Evolutionary conservation across 2,888 invertebrate genomes (phyloP).

Genomic region (Drosophila nigritarsus): DNA sequence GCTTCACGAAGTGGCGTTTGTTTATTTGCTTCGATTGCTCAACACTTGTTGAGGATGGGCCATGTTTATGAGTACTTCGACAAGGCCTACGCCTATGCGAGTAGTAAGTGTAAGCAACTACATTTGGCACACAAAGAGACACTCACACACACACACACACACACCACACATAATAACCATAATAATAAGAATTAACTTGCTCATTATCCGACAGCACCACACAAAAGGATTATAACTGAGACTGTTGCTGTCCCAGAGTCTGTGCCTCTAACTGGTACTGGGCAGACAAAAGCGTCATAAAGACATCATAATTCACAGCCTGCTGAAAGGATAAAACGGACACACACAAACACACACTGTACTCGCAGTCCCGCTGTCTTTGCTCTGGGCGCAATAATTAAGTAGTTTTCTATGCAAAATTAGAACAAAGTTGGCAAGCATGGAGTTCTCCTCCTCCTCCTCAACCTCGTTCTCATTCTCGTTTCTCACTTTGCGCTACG

Average conservation of each 20-base stretch:
- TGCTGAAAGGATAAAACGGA: constrained; percentile 72
- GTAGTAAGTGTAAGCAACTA: constrained; percentile 13
- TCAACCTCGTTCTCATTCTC: constrained; percentile 6
- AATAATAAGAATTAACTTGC: constrained; percentile 77
- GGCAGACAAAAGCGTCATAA: constrained; percentile 75
- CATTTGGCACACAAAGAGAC: constrained; percentile 9
- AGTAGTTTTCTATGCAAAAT: constrained; percentile 82
- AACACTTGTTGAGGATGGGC: constrained; percentile 62
- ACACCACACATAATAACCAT: constrained; percentile 70
- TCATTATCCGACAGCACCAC: constrained; percentile 60
- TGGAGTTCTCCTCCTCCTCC: constrained; percentile 4
- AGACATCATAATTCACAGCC: constrained; percentile 78
- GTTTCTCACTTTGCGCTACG: constrained; percentile 3
- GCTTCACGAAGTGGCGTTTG: constrained; percentile 60
- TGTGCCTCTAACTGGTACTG: constrained; percentile 13
- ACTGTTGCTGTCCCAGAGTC: not conserved
- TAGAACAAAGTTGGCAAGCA: constrained; percentile 51
- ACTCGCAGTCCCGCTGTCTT: constrained; percentile 3
- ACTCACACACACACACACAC: constrained; percentile 45
- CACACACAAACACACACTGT: constrained; percentile 24
- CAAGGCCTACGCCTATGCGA: constrained; percentile 21
- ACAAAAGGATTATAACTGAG: constrained; percentile 69
- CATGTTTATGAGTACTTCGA: constrained; percentile 48
- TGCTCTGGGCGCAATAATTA: constrained; percentile 71
- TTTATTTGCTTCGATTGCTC: constrained; percentile 69